Percentiles rank a stretch among this genome's conserved stretches.
Evolutionary conservation across 2,797 vertebrate species (phyloP).

Genomic region (Clarias platycephalus): DNA sequence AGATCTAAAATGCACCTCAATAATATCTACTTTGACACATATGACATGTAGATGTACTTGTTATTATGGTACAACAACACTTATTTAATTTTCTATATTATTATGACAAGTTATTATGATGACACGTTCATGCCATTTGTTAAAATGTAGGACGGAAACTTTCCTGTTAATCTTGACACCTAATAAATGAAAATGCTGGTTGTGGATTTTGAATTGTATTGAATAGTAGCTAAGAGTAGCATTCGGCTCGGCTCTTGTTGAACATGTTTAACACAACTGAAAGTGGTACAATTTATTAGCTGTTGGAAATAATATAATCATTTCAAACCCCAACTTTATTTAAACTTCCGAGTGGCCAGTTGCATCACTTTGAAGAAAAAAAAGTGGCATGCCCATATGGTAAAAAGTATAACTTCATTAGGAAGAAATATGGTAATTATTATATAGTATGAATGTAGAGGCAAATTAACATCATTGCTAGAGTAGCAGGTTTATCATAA

Average conservation of each 20-base stretch:
- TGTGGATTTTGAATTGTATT: background rate
- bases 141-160: background rate
- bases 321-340: background rate
- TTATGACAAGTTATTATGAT: background rate
- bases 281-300: background rate
- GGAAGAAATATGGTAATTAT: background rate
- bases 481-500: background rate
- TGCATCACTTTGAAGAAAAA: background rate
- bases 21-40: background rate
- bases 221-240: background rate
- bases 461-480: background rate
- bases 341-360: background rate
- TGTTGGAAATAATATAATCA: background rate
- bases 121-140: background rate
- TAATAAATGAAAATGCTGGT: background rate
- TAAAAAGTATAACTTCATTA: background rate
- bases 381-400: no score
- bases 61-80: background rate
- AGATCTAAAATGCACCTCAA: background rate
- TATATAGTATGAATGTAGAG: background rate
- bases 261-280: background rate
- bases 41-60: background rate
- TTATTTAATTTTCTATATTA: background rate
- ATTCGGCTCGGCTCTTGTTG: background rate
- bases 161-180: background rate